A percentile compares a stretch with the other conserved stretches of the same genome.
Conservation (phyloP, 64 coral and sea anemone genomes). For the Platygyra sinensis region DNA sequence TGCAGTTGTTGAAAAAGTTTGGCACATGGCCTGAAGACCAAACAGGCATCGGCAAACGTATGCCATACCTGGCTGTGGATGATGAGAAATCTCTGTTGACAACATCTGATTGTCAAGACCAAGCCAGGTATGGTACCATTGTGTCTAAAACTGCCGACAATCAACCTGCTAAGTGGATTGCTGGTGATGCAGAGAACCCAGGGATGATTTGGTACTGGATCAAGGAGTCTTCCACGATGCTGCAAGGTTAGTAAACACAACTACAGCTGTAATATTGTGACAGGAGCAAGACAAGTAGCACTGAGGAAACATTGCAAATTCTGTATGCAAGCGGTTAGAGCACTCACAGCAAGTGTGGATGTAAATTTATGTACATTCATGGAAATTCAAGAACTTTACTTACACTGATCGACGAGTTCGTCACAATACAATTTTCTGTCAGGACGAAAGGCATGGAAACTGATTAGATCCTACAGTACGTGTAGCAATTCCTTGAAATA, state of each 20-base stretch:
- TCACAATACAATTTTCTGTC: too few species aligned
- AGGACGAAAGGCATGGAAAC: too few species aligned
- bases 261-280: background rate
- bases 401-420: too few species aligned
- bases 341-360: too few species aligned
- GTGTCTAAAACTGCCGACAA: slow-evolving; percentile 48
- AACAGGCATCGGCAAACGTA: slow-evolving; percentile 57
- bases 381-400: too few species aligned
- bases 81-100: slow-evolving; percentile 64
- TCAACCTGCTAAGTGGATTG: slow-evolving; percentile 65
- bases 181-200: slow-evolving; percentile 64
- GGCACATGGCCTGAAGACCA: slow-evolving; percentile 71
- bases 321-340: too few species aligned
- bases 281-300: too few species aligned
- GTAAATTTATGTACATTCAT: too few species aligned
- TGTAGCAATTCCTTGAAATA: too few species aligned
- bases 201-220: slow-evolving; percentile 91
- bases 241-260: slow-evolving; percentile 49
- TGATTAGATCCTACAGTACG: too few species aligned
- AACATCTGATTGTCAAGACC: slow-evolving; percentile 55
- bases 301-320: too few species aligned
- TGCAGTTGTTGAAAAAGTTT: slow-evolving; percentile 74
- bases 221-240: slow-evolving; percentile 73
- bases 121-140: slow-evolving; percentile 70
- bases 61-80: slow-evolving; percentile 69